Conservation (phyloP, 2,888 invertebrate genomes). For the Aporophyla nigra region DNA sequence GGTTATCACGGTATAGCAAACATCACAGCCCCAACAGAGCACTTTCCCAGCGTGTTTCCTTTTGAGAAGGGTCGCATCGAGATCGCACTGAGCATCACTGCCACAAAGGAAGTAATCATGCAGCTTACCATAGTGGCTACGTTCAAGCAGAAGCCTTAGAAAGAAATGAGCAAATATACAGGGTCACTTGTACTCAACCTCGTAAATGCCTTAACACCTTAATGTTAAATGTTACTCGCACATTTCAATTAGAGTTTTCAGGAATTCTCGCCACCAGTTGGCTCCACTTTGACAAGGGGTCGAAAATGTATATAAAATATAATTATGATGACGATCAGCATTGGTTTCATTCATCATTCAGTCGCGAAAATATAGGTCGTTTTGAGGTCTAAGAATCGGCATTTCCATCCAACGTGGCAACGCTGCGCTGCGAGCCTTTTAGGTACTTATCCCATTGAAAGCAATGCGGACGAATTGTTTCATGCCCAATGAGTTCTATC, state of each 20-base stretch:
- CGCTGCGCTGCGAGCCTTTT: too few species aligned
- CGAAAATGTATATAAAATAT: background rate
- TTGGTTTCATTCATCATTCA: background rate
- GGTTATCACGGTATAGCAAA: constrained; percentile 24
- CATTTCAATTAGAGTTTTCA: background rate
- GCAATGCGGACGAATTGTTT: too few species aligned
- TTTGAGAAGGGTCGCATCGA: constrained; percentile 46
- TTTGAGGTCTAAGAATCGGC: too few species aligned
- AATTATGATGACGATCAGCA: background rate
- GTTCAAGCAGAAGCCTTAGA: constrained; percentile 34
- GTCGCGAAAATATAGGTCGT: background rate
- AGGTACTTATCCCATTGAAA: too few species aligned
- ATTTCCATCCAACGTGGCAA: too few species aligned
- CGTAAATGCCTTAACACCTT: background rate
- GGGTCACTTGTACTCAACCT: background rate
- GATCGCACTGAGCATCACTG: background rate
- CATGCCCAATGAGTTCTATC: too few species aligned
- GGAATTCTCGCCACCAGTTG: background rate
- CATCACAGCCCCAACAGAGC: constrained; percentile 43
- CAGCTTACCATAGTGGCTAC: constrained; percentile 8
- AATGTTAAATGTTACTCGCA: background rate
- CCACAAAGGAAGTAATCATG: constrained; percentile 11
- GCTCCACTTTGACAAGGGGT: background rate
- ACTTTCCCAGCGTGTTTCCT: constrained; percentile 48
- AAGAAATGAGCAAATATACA: background rate